These are phyloP conservation scores for Anas platyrhynchos DNA, from an alignment of 2,113 vertebrate species.

Conservation along the genomic window DNA sequence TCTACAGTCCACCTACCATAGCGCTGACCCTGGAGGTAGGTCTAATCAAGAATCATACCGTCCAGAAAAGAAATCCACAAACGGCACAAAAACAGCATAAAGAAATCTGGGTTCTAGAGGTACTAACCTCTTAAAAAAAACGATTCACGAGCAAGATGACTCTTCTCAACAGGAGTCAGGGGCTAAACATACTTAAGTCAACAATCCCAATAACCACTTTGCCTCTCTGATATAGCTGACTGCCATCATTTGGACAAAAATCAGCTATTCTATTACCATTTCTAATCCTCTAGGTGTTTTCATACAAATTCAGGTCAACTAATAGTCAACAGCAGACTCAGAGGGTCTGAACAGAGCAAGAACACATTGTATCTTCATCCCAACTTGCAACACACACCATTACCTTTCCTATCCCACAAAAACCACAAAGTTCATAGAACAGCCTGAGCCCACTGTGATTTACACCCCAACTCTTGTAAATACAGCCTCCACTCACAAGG, in stretches of 20 bases:
- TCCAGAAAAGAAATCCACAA: background rate
- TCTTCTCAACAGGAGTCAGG: too few species aligned
- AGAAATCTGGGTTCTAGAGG: background rate
- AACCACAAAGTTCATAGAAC: background rate
- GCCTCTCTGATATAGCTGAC: background rate
- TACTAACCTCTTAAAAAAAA: background rate
- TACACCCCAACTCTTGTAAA: background rate
- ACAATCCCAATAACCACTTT: background rate
- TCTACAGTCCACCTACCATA: background rate
- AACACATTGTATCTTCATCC: fast-evolving
- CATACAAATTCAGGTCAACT: background rate
- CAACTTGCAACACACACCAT: background rate
- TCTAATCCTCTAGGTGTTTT: background rate
- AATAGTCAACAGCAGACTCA: background rate
- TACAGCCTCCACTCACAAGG: background rate
- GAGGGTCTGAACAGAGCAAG: background rate
- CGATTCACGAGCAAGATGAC: background rate
- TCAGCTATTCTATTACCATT: background rate
- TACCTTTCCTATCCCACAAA: background rate
- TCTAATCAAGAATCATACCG: background rate
- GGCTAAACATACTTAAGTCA: background rate
- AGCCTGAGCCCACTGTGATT: background rate
- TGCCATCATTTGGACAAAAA: background rate
- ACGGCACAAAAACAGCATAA: background rate
- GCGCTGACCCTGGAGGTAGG: background rate